phyloP scores from a whole-genome alignment of 2,888 invertebrate genomes.

The Dasypogon diadema region DNA sequence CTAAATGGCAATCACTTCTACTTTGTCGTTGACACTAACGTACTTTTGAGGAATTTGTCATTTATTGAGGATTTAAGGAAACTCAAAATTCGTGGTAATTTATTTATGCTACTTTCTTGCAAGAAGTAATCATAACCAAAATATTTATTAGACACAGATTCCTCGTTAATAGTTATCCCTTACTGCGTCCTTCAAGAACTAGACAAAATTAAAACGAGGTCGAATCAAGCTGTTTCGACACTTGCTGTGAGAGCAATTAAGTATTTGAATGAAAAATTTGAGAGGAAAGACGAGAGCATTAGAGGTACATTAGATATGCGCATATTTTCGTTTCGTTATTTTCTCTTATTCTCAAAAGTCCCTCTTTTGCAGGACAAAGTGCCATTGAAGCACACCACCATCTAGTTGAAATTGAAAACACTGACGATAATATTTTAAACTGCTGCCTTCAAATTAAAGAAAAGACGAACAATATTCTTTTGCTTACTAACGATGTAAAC shows the following conservation, averaged over 20 bases:
- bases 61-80: slow-evolving; percentile 65
- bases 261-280: slow-evolving; percentile 62
- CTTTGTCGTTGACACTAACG: slow-evolving; percentile 71
- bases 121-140: too few relatives aligned
- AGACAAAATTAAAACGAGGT: slow-evolving; percentile 68
- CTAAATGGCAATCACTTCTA: slow-evolving; percentile 61
- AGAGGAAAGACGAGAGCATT: slow-evolving; percentile 48
- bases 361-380: slow-evolving; percentile 69
- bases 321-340: background rate
- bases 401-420: slow-evolving; percentile 65
- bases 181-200: slow-evolving; percentile 71
- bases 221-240: slow-evolving; percentile 57
- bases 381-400: slow-evolving; percentile 68
- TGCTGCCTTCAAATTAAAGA: slow-evolving; percentile 69
- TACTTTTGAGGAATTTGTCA: slow-evolving; percentile 67
- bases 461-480: slow-evolving; percentile 66
- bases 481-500: slow-evolving; percentile 71
- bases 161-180: slow-evolving; percentile 68
- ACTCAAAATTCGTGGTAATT: slow-evolving; percentile 60
- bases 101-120: background rate
- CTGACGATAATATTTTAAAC: slow-evolving; percentile 71
- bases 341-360: slow-evolving; percentile 5
- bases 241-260: slow-evolving; percentile 62
- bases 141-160: slow-evolving; percentile 61
- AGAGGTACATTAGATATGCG: too few relatives aligned